Percentiles rank a stretch among this genome's conserved stretches.
phyloP scores from a whole-genome alignment of 2,113 vertebrate genomes.

The Sclerurus mexicanus region DNA sequence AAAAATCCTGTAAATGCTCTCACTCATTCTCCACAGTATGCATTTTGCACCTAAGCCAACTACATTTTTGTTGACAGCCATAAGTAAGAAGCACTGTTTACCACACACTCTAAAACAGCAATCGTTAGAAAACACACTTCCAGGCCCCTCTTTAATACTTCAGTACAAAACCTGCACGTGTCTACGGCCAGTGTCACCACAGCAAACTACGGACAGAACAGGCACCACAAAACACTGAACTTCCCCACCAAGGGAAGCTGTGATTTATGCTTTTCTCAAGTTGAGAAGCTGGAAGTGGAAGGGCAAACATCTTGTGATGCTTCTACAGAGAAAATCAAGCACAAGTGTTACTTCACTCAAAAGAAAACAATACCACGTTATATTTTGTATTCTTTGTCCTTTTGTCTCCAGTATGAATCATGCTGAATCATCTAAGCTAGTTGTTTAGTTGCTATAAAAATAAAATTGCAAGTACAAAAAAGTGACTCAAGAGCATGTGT shows the following conservation, averaged over 20 bases:
- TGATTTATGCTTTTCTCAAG: conserved; percentile 1
- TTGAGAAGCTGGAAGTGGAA: not conserved
- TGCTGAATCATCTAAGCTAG: conserved; percentile 52
- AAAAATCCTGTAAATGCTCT: not conserved
- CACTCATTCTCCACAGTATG: not conserved
- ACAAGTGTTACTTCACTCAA: not conserved
- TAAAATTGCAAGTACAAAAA: conserved; percentile 14
- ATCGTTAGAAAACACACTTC: not conserved
- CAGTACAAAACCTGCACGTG: not conserved
- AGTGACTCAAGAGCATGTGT: not conserved
- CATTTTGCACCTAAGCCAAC: not conserved
- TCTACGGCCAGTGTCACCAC: not conserved
- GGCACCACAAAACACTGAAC: not conserved
- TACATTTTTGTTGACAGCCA: not conserved
- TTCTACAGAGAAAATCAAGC: conserved; percentile 31
- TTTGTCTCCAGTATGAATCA: conserved; percentile 46
- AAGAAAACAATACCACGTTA: not conserved
- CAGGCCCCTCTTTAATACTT: not conserved
- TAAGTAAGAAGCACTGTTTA: not conserved
- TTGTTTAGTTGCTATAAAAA: conserved; percentile 59
- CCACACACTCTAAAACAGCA: not conserved
- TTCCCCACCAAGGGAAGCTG: not conserved
- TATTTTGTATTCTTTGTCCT: conserved; percentile 31
- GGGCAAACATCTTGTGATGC: conserved; percentile 4
- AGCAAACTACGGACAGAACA: not conserved